Conservation (phyloP, 1,140 invertebrate genomes). For the Zaprionus gabonicus region DNA sequence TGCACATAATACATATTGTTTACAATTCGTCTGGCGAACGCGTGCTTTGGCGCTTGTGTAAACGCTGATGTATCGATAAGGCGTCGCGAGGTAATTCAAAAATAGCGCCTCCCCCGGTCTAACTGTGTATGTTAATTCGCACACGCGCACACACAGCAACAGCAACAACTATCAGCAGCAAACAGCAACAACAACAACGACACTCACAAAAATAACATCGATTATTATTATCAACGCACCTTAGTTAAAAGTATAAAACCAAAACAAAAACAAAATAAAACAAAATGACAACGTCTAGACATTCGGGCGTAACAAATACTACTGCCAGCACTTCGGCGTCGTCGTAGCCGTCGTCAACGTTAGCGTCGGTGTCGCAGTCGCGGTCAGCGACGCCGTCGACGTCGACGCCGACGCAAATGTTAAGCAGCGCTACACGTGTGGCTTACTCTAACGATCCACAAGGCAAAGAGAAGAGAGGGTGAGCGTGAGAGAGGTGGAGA, state of each 20-base stretch:
- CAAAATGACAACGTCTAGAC: constrained; percentile 68
- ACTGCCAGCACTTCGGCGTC: constrained; percentile 19
- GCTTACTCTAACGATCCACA: constrained; percentile 26
- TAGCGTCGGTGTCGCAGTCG: constrained; percentile 7
- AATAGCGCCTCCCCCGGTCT: constrained; percentile 28
- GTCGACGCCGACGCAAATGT: constrained; percentile 11
- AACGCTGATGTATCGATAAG: constrained; percentile 55
- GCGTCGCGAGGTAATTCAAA: constrained; percentile 42
- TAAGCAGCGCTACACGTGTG: constrained; percentile 39
- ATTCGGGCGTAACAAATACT: constrained; percentile 64
- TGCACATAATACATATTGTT: constrained; percentile 57
- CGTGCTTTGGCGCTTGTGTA: constrained; percentile 45
- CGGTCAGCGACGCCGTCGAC: constrained; percentile 1
- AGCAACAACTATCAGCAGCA: constrained; percentile 26
- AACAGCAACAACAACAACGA: constrained; percentile 32
- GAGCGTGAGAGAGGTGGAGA: no score
- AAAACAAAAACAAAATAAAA: constrained; percentile 7
- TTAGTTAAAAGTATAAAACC: constrained; percentile 46
- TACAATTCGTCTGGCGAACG: constrained; percentile 63
- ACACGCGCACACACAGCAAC: constrained; percentile 45
- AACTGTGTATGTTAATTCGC: constrained; percentile 40
- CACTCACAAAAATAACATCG: constrained; percentile 20
- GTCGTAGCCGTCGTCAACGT: constrained; percentile 8
- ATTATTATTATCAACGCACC: constrained; percentile 71
- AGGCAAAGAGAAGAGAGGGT: constrained; percentile 4